Conservation (phyloP, 2,113 vertebrate genomes). For the Alethe diademata region DNA sequence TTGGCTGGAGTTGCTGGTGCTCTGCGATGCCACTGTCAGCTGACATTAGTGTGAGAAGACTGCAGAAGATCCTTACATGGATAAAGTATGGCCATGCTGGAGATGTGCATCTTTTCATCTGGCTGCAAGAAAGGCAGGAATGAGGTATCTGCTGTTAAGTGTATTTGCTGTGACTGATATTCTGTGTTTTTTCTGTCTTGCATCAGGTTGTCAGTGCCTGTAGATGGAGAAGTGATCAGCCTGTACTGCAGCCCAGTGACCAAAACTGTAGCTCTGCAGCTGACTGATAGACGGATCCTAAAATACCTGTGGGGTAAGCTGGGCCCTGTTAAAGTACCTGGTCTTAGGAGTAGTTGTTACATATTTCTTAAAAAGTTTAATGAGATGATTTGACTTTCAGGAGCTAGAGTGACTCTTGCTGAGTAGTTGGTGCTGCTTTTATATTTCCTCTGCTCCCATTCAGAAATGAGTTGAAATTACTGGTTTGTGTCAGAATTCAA, state of each 20-base stretch:
- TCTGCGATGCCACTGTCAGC: neutral
- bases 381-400: neutral
- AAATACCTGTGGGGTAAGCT: slow-evolving; percentile 86
- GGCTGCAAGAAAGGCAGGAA: neutral
- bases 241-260: slow-evolving; percentile 77
- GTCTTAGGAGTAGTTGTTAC: neutral
- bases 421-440: neutral
- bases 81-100: neutral
- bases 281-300: slow-evolving; percentile 81
- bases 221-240: slow-evolving; percentile 84
- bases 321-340: neutral
- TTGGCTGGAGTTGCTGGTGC: neutral
- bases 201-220: slow-evolving; percentile 74
- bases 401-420: neutral
- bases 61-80: neutral
- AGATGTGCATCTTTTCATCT: neutral
- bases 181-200: neutral
- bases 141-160: neutral
- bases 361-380: neutral
- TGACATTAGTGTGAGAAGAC: neutral
- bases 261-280: slow-evolving; percentile 81
- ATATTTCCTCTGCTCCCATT: neutral
- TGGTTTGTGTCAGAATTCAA: neutral
- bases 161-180: neutral
- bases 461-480: neutral